phyloP scores from a whole-genome alignment of 1,140 invertebrate genomes.

The Anoplophora glabripennis region DNA sequence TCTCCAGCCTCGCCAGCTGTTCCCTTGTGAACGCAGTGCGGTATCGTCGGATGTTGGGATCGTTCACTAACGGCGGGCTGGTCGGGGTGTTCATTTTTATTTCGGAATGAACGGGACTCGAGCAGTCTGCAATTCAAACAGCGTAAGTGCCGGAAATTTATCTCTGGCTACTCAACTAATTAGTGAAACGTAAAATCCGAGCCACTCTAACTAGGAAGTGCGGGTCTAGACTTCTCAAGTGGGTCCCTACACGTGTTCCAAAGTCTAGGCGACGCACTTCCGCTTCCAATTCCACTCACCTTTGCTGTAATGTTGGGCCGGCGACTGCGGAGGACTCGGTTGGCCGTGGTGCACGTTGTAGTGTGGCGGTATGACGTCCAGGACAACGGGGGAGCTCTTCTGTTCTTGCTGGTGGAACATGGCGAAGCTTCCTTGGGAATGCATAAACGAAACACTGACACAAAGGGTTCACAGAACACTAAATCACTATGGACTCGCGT shows the following conservation, averaged over 20 bases:
- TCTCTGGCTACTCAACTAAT: constrained; percentile 5
- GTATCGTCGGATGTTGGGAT: constrained; percentile 81
- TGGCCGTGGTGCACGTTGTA: constrained; percentile 39
- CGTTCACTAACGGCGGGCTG: constrained; percentile 48
- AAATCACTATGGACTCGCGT: neutral
- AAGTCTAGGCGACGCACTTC: constrained; percentile 34
- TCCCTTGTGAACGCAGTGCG: constrained; percentile 97
- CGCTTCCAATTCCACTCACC: constrained; percentile 32
- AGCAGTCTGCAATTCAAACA: constrained; percentile 45
- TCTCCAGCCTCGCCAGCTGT: constrained; percentile 90
- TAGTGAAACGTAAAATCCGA: neutral
- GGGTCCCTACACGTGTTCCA: constrained; percentile 15
- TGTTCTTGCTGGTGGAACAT: constrained; percentile 41
- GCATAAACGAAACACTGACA: constrained; percentile 18
- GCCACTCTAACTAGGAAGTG: constrained; percentile 15
- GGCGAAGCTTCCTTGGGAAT: constrained; percentile 30
- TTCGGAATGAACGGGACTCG: constrained; percentile 46
- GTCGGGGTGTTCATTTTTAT: constrained; percentile 28
- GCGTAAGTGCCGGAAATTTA: constrained; percentile 16
- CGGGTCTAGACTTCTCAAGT: constrained; percentile 35
- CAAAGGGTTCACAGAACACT: constrained; percentile 7
- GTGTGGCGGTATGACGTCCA: constrained; percentile 43
- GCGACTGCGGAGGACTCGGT: constrained; percentile 43
- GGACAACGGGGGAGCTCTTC: constrained; percentile 33
- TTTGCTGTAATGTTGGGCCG: constrained; percentile 39